A percentile compares a stretch with the other conserved stretches of the same genome.
Conservation (phyloP, 1,140 invertebrate species). For the Bombus confusus region DNA sequence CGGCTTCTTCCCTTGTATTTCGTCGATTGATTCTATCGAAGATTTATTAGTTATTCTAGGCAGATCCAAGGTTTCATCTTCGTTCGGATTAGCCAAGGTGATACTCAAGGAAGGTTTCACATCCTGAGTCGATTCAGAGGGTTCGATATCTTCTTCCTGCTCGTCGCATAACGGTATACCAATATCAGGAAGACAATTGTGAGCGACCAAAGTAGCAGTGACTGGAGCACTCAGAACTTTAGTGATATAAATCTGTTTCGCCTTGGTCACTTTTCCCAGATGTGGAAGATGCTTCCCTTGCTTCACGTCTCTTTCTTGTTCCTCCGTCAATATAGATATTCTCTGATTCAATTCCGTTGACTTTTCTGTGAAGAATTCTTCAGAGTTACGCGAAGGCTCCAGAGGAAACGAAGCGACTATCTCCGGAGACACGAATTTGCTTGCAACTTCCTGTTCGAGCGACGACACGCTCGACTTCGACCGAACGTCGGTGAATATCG, state of each 20-base stretch:
- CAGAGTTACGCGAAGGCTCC: background rate
- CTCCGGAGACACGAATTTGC: background rate
- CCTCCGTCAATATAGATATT: background rate
- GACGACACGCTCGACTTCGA: slow-evolving; percentile 1
- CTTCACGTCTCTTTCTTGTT: background rate
- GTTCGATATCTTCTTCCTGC: background rate
- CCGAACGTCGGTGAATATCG: background rate
- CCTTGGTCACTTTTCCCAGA: no score
- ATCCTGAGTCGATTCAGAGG: background rate
- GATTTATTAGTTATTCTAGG: background rate
- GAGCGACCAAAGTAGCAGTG: slow-evolving; percentile 57
- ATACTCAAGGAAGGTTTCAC: background rate
- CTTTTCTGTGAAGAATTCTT: background rate
- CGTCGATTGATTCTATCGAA: background rate
- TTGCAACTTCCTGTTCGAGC: background rate
- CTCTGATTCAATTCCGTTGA: background rate
- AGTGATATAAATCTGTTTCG: slow-evolving; percentile 44
- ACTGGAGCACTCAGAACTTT: slow-evolving; percentile 61
- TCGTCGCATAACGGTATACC: slow-evolving; percentile 53
- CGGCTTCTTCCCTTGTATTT: background rate
- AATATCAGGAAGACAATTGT: slow-evolving; percentile 62
- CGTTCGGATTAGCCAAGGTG: background rate
- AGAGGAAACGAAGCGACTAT: background rate
- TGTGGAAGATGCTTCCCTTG: background rate
- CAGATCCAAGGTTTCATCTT: no score